Evolutionary conservation across 1,140 invertebrate species (phyloP), one percentile per base, ranked within the genome.

Genomic region (Probaryconus sp.): DNA sequence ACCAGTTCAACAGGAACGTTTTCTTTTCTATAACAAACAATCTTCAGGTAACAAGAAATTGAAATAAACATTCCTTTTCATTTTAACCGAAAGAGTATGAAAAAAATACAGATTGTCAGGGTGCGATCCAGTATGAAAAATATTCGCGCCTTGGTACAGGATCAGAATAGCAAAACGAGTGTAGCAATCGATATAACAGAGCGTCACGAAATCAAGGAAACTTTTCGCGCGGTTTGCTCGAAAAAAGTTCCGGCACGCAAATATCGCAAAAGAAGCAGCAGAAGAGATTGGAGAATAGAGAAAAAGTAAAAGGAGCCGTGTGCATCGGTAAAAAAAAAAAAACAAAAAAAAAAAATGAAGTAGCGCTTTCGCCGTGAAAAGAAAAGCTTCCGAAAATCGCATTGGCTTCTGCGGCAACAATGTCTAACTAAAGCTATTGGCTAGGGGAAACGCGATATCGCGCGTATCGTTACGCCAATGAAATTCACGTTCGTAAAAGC

Each of bases 401-500:
- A 24, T 55, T 47, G 20, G n/a, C 38, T 17, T 16, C 26, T 5
- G 20, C 9, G 10, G 9, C 28, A 24, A 56, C 50, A 47, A 60
- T 56, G 42, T 63, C 45, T 53, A 43, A 55, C 70, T 53, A 37
- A 55, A 73, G 38, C 24, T 42, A 61, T 63, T 18, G 55, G 63
- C 33, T 55, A 9, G 33, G 33, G 53, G 55, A 63, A 56, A 63
- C 38, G 28, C 33, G 33, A 60, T 74, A 74, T 56, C 55, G 42
- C 48, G 48, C 40, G 56, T 67, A 67, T 50, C 48, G 61, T 53
- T 72, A 53, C 56, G 24, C 26, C 70, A 56, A 74, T 74, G 70
- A 63, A 67, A 74, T 74, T 67, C 61, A 20, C 20, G 42, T 67
- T 30, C 35, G 48, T 67, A 63, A 67, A 55, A 74, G 56, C 55